Base-by-base conservation (phyloP, 2,797 vertebrate species). In the Syngnathus acus region DNA sequence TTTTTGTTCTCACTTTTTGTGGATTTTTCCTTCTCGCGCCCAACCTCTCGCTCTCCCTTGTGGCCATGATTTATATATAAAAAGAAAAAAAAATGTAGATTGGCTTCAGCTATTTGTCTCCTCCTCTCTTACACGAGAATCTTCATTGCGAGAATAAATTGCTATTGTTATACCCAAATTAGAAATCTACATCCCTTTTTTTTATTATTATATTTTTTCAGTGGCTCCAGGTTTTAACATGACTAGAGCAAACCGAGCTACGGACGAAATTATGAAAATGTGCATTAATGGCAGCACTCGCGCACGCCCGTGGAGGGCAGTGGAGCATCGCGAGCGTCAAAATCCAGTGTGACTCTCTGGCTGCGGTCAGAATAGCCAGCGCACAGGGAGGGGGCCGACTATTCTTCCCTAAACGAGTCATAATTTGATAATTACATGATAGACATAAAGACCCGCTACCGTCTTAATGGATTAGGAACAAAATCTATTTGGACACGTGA, bases 371-470 rank as follows among this genome's bases (percentile, higher is more conserved):
- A 79, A 59, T 72, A 83, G 77, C 70, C 71, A 72, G 76, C 80
- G 85, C 72, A 73, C 74, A 65, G 76, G 60, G 26, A 3, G 26
- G 26, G 26, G 26, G 26, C 26, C 26, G 26, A 32, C 70, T 77
- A 79, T 78, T 82, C 84, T 73, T 85, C 77, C 60, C 5, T 14
- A 23, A 62, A 43, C 83, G 77, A 87, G 82, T 86, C 87, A 86
- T 86, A 76, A 84, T 82, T 86, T 77, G 87, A 87, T 89, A 84
- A 89, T 88, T 77, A 83, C 78, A 86, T 87, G 85, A 88, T 78
- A 79, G 86, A 83, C 85, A 78, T 69, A 70, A 65, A 81, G 77
- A 76, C 78, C 82, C 70, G 61, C 69, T 57, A 76, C 79, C 75
- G 83, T 89, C 85, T 78, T 59, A 83, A 78, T 72, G 74, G 68